Evolutionary conservation across 2,888 invertebrate genomes (phyloP).

Genomic region (Luffia ferchaultella): DNA sequence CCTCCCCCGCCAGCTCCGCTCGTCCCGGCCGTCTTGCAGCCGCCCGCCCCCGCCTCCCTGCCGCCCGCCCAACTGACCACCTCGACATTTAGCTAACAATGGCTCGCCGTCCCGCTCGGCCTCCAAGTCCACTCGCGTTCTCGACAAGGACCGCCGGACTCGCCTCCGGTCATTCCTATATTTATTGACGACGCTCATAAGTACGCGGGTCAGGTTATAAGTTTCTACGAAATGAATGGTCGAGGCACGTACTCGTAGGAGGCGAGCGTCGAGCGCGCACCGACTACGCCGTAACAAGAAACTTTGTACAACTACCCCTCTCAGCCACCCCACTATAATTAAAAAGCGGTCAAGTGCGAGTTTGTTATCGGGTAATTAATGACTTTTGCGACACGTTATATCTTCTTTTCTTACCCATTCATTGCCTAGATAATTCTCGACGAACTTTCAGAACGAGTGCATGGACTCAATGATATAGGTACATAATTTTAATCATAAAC

Average conservation of each 20-base stretch:
- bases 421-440: too few species aligned
- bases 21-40: slow-evolving; percentile 35
- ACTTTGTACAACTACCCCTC: background rate
- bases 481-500: too few species aligned
- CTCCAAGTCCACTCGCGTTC: slow-evolving; percentile 5
- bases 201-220: slow-evolving; percentile 67
- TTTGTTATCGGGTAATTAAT: too few species aligned
- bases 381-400: too few species aligned
- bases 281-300: background rate
- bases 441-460: too few species aligned
- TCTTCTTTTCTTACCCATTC: too few species aligned
- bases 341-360: too few species aligned
- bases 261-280: slow-evolving; percentile 37
- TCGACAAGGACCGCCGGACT: slow-evolving; percentile 41
- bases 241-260: slow-evolving; percentile 51
- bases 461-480: too few species aligned
- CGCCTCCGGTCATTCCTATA: slow-evolving; percentile 62
- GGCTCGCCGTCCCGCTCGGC: slow-evolving; percentile 17
- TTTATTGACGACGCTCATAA: slow-evolving; percentile 67
- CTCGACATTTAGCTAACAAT: slow-evolving; percentile 67
- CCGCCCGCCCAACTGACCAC: slow-evolving; percentile 46
- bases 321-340: slow-evolving; percentile 45
- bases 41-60: slow-evolving; percentile 21
- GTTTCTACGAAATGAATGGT: slow-evolving; percentile 63
- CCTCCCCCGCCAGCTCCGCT: slow-evolving; percentile 29